Evolutionary conservation across 2,113 vertebrate species (phyloP), one percentile per base, ranked within the genome.

Genomic region (Jaculus jaculus): DNA sequence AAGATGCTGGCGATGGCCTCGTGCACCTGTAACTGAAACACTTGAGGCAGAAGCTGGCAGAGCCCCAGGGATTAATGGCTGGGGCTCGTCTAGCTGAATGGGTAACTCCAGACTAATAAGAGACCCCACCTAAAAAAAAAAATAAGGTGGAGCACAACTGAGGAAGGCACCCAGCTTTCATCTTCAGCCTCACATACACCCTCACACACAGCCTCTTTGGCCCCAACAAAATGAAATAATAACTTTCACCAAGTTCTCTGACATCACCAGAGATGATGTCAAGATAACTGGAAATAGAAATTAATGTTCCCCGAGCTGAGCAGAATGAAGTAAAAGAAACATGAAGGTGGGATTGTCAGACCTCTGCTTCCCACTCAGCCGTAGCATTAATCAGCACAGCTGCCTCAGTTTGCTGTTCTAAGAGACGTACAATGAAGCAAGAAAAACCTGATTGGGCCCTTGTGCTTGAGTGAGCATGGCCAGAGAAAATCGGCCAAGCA

Each of bases 401-500:
- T 75, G 82, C 88, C 93, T 96, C 84, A 60, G 58, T 94, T 92
- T 87, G 84, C 87, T 88, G 85, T 51, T 58, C 82, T 63, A 34
- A 47, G 58, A 74, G 81, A 91, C 0, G 5, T 12, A 92, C 75
- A 60, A 2, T 77, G 93, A 95, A 87, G 87, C 81, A 78, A 73
- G 90, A 78, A 54, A 5, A 11, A 51, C 51, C 77, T 91, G 85
- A 95, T 2, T 78, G 87, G 87, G 73, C 34, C 8, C 74, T 95
- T 34, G 65, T 82, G 90, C 87, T 95, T 79, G 79, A 71, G 82
- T 92, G 94, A 95, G 69, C 78, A 63, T 60, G 75, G 60, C 93
- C 85, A 32, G 78, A 93, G 84, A 90, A 93, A 93, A 90, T 30
- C 69, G 0, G 71, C 90, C 69, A 75, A 39, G 90, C 84, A 42